phyloP scores from a whole-genome alignment of 2,797 vertebrate genomes.

The Garrulus glandarius region DNA sequence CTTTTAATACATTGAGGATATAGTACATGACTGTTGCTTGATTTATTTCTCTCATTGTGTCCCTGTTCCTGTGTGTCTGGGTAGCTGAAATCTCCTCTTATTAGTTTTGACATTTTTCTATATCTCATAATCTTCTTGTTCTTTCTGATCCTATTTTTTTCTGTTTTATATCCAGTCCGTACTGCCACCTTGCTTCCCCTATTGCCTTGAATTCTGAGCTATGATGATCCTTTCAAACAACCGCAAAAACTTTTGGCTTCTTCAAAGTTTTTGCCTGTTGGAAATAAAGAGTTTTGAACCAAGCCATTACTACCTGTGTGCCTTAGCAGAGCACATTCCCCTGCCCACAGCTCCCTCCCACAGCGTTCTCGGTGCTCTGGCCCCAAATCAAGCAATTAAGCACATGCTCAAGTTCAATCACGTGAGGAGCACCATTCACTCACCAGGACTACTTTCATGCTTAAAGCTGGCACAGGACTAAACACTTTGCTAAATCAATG shows the following conservation, averaged over 20 bases:
- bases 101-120: conserved; percentile 62
- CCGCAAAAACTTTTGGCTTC: not conserved
- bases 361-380: not conserved
- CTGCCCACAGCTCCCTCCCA: not conserved
- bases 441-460: not conserved
- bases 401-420: not conserved
- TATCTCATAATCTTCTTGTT: conserved; percentile 52
- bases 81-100: conserved; percentile 56
- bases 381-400: conserved; percentile 10
- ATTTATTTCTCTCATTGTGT: conserved; percentile 52
- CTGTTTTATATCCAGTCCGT: not conserved
- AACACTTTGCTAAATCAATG: not conserved
- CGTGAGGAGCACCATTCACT: not conserved
- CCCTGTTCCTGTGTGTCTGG: conserved; percentile 28
- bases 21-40: conserved; percentile 11
- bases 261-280: not conserved
- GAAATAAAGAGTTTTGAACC: conserved; percentile 31
- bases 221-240: conserved; percentile 12
- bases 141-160: conserved; percentile 40
- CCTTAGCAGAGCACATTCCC: not conserved
- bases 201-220: conserved; percentile 13
- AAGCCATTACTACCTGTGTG: not conserved
- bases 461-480: not conserved
- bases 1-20: conserved; percentile 47
- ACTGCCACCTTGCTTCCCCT: not conserved